Base-by-base conservation (phyloP, 1,140 invertebrate genomes). In the Wasmannia auropunctata region DNA sequence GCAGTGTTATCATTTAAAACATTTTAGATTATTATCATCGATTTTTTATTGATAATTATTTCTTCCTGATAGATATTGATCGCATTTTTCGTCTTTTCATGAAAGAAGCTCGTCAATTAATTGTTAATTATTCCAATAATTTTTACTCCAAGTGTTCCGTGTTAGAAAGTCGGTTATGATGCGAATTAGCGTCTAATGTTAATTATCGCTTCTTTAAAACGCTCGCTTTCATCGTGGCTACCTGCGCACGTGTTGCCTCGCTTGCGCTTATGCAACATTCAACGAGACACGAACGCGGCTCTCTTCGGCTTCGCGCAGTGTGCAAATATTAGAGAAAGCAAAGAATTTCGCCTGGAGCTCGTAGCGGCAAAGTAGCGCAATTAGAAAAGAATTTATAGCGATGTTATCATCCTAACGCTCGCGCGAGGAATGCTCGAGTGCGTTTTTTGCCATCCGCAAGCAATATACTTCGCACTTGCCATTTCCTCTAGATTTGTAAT, bases 171-270 rank as follows among this genome's bases (percentile, higher is more conserved):
- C 70, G n/a, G 43, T 72, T 56, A 58, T n/a, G 60, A 54, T 54
- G 16, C 54, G 25, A 58, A 83, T 60, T 74, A 83, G 79, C 67
- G 19, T 72, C 51, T 58, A 43, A 83, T 74, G 51, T 58, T 58
- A 83, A 89, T 86, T 76, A 89, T 83, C 63, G 84, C 87, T 77
- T 83, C 67, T 67, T 56, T 54, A 63, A 72, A 86, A 86, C 84
- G 76, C 88, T 89, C 87, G 76, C 88, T 89, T 89, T 89, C 43
- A 86, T 88, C 88, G 87, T 89, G 84, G 84, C 88, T 89, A 89
- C 51, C 51, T 88, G 76, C 88, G 70, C 87, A 89, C 88, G 84
- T 89, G 88, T 85, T 89, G 84, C 88, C 86, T 72, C 76, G 88
- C 88, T 89, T 89, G 74, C 79, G 88, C 88, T 89, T 83, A 40